These are phyloP conservation scores for Butastur rufipennis DNA, from an alignment of 2,113 vertebrate genomes.

Conservation along the genomic window DNA sequence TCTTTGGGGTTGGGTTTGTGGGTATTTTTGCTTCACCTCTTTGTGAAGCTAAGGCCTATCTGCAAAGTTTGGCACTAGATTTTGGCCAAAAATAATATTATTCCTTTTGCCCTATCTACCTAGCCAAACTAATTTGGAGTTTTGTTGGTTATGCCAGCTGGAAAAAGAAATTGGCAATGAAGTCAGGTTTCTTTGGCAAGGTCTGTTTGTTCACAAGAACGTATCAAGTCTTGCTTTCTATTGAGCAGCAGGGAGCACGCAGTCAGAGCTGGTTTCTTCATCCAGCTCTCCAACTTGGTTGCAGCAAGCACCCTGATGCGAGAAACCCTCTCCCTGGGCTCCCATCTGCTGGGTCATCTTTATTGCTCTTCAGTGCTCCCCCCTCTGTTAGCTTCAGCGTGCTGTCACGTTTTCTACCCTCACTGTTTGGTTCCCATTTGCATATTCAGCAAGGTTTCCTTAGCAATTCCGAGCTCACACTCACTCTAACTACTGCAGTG, in stretches of 20 bases:
- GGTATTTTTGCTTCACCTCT: neutral
- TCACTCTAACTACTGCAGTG: neutral
- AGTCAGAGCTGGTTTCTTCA: neutral
- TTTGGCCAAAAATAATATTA: constrained; percentile 5
- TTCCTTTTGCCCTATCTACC: constrained; percentile 11
- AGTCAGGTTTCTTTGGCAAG: constrained; percentile 5
- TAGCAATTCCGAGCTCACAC: neutral
- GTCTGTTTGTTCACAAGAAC: neutral
- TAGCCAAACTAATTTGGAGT: constrained; percentile 44
- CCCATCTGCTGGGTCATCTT: neutral
- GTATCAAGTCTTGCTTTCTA: neutral
- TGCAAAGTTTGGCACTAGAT: neutral
- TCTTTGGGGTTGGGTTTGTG: neutral
- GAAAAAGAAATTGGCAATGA: neutral
- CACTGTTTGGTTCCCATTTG: neutral
- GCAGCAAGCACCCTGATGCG: neutral
- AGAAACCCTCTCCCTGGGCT: neutral
- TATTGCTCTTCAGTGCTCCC: neutral
- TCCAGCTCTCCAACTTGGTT: rapidly evolving
- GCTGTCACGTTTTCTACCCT: neutral
- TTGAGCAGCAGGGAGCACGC: neutral
- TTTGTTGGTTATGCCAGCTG: constrained; percentile 24
- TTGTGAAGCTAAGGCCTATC: neutral
- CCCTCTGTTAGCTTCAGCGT: neutral
- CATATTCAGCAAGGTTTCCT: neutral